Percentiles rank a stretch among this genome's conserved stretches.
Conservation (phyloP, 2,113 vertebrate genomes). For the Orycteropus afer region DNA sequence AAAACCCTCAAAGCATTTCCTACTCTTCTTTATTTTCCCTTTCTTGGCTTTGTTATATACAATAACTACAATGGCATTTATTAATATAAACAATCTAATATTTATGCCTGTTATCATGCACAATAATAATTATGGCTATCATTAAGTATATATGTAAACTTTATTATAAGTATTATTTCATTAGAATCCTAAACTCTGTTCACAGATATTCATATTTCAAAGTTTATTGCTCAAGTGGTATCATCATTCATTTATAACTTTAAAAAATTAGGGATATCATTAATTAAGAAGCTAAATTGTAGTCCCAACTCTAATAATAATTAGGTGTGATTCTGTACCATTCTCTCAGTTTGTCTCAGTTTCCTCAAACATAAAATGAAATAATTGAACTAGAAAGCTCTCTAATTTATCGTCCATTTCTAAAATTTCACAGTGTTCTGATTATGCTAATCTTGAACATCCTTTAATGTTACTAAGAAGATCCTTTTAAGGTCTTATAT, state of each 20-base stretch:
- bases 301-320: constrained; percentile 31
- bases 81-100: background rate
- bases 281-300: constrained; percentile 54
- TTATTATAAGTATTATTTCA: background rate
- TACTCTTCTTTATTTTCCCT: background rate
- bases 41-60: background rate
- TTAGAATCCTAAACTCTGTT: constrained; percentile 32
- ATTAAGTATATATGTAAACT: constrained; percentile 10
- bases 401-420: background rate
- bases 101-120: background rate
- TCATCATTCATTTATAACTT: constrained; percentile 33
- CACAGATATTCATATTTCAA: background rate
- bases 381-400: constrained; percentile 38
- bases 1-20: background rate
- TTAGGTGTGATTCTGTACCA: constrained; percentile 3
- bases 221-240: background rate
- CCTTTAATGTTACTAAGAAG: background rate
- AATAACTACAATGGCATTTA: background rate
- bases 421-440: background rate
- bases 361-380: constrained; percentile 26
- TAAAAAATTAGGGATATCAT: constrained; percentile 36
- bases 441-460: background rate
- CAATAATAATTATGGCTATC: background rate
- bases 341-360: background rate
- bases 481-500: background rate